A percentile compares a stretch with the other conserved stretches of the same genome.
phyloP scores from a whole-genome alignment of 2,888 invertebrate species.

The Amphipoea oculea region DNA sequence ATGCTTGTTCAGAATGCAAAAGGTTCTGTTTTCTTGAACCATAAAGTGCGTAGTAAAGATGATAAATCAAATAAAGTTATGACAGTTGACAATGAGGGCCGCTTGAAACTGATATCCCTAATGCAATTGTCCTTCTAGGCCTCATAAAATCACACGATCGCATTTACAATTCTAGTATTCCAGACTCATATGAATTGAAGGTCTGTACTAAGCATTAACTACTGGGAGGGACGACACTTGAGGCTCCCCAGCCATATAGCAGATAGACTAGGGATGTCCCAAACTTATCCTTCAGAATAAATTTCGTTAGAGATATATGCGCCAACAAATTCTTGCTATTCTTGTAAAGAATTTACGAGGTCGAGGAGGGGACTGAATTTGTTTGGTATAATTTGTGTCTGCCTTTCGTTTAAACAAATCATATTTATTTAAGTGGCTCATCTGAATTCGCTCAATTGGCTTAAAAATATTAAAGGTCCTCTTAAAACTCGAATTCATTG shows the following conservation, averaged over 20 bases:
- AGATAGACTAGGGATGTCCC: constrained; percentile 63
- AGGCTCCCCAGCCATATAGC: constrained; percentile 48
- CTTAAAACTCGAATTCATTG: not conserved
- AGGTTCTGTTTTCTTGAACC: constrained; percentile 1
- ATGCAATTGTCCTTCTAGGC: constrained; percentile 42
- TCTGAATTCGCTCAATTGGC: not conserved
- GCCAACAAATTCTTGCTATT: constrained; percentile 59
- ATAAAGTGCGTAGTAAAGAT: constrained; percentile 17
- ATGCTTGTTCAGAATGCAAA: constrained; percentile 12
- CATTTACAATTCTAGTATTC: constrained; percentile 59
- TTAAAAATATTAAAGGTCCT: not conserved
- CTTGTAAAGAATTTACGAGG: constrained; percentile 59
- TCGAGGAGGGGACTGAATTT: constrained; percentile 38
- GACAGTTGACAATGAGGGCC: not conserved
- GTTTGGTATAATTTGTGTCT: constrained; percentile 40
- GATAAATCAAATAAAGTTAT: constrained; percentile 35
- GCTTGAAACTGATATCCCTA: constrained; percentile 38
- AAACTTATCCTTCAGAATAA: constrained; percentile 62
- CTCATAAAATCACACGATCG: constrained; percentile 49
- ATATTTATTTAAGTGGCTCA: constrained; percentile 17
- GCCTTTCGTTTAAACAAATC: constrained; percentile 27
- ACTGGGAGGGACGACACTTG: constrained; percentile 45
- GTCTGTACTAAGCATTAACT: constrained; percentile 53
- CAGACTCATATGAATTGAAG: constrained; percentile 61
- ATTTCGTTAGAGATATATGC: constrained; percentile 56